Evolutionary conservation across 1,140 invertebrate genomes (phyloP).

Genomic region (Colletes gigas): DNA sequence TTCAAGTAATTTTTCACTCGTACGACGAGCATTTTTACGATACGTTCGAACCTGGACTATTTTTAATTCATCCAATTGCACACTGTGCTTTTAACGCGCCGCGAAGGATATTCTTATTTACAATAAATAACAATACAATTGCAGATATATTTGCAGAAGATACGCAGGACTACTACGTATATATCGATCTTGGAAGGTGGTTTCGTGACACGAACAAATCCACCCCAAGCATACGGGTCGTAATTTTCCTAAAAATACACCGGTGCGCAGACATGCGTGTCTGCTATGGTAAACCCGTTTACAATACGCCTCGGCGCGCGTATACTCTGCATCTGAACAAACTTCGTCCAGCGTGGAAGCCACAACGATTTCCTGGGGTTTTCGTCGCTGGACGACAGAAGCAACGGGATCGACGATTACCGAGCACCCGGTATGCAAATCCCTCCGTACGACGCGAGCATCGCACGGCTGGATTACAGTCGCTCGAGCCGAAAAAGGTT

Average conservation of each 20-base stretch:
- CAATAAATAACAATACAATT: no score
- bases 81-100: no score
- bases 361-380: neutral
- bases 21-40: no score
- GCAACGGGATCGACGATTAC: neutral
- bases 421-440: neutral
- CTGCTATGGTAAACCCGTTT: no score
- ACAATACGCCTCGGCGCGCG: no score
- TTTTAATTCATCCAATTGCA: no score
- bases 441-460: neutral
- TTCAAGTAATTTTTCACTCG: no score
- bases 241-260: neutral
- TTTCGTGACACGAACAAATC: conserved; percentile 14
- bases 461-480: neutral
- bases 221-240: neutral
- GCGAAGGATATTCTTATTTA: no score
- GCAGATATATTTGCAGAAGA: no score
- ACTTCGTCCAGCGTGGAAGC: neutral
- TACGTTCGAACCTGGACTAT: no score
- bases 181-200: neutral
- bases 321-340: neutral
- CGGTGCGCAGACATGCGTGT: no score
- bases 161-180: no score
- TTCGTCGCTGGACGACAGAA: neutral
- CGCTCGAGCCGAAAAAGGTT: neutral